These are phyloP conservation scores for Amblyornis subalaris DNA, from an alignment of 2,113 vertebrate genomes.

Conservation along the genomic window DNA sequence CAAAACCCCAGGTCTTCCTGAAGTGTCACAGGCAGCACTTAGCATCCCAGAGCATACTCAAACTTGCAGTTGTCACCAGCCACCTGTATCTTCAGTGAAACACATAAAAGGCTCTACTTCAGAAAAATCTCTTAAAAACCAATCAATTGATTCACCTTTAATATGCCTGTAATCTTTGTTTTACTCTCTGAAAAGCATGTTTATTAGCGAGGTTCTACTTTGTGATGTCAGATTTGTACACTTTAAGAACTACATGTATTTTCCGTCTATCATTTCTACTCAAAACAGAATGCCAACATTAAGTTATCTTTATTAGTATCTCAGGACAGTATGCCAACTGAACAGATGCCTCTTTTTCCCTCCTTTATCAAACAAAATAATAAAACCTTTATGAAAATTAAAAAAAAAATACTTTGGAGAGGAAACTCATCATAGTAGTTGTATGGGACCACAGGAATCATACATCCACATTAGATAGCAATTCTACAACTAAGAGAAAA, in stretches of 20 bases:
- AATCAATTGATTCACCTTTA: not conserved
- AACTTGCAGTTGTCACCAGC: not conserved
- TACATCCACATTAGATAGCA: accelerated
- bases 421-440: not conserved
- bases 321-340: not conserved
- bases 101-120: not conserved
- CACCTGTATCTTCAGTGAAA: not conserved
- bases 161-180: too few relatives aligned
- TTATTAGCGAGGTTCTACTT: not conserved
- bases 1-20: not conserved
- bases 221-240: not conserved
- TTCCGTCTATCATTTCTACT: not conserved
- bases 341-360: accelerated
- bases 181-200: not conserved
- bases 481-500: not conserved
- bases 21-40: not conserved
- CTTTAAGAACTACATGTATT: not conserved
- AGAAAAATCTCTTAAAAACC: not conserved
- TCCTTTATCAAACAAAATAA: not conserved
- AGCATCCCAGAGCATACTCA: not conserved
- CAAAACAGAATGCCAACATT: not conserved
- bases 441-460: not conserved
- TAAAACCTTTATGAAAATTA: not conserved
- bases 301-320: not conserved
- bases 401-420: not conserved